Percentiles rank a stretch among this genome's conserved stretches.
These are phyloP conservation scores for Ameiurus melas DNA, from an alignment of 2,113 vertebrate genomes.

Conservation along the genomic window DNA sequence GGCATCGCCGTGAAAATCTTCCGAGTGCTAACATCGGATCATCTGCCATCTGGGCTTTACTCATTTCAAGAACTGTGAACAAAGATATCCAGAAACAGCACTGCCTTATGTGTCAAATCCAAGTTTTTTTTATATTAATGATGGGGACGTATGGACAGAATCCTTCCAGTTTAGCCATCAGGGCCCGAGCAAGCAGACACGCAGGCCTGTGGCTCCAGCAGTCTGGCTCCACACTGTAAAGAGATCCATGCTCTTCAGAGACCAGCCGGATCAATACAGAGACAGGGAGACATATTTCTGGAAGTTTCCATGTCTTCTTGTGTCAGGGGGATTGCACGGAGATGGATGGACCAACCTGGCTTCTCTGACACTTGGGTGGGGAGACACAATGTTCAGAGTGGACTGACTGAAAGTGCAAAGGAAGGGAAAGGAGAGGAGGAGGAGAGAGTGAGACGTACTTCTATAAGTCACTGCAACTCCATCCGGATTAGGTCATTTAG, in stretches of 20 bases:
- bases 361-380: constrained; percentile 39
- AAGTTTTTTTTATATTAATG: constrained; percentile 65
- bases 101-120: constrained; percentile 2
- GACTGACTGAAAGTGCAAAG: neutral
- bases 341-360: constrained; percentile 35
- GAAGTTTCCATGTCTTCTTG: constrained; percentile 58
- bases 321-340: constrained; percentile 39
- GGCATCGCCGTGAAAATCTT: neutral
- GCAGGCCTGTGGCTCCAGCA: constrained; percentile 62
- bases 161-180: constrained; percentile 45
- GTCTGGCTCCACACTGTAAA: constrained; percentile 72
- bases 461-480: constrained; percentile 1
- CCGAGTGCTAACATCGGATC: neutral
- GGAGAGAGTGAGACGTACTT: neutral
- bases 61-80: neutral
- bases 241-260: constrained; percentile 71
- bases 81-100: constrained; percentile 5
- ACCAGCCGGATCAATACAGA: constrained; percentile 63
- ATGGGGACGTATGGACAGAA: constrained; percentile 51
- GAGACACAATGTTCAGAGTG: neutral
- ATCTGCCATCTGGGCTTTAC: constrained; percentile 27
- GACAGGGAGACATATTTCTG: constrained; percentile 63
- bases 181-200: constrained; percentile 52
- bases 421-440: neutral
- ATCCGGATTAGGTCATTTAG: constrained; percentile 1